phyloP scores from a whole-genome alignment of 2,888 invertebrate species.

The Cecidostiba fungosa region DNA sequence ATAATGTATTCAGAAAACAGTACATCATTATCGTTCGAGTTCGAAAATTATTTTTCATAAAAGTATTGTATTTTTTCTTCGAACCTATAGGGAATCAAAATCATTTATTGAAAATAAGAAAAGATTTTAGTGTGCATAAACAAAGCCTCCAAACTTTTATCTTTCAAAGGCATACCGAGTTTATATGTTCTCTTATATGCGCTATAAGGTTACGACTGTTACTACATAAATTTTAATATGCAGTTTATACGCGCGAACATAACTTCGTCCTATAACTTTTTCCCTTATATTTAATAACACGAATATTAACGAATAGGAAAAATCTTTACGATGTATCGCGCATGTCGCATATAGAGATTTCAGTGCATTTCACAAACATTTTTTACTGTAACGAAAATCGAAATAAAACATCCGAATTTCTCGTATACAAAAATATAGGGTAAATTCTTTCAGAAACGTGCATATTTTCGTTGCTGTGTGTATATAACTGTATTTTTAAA shows the following conservation, averaged over 20 bases:
- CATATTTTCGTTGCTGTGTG: not conserved
- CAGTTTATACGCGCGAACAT: not conserved
- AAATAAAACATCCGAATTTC: not conserved
- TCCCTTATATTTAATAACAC: not conserved
- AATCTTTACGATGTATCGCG: not conserved
- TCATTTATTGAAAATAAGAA: not conserved
- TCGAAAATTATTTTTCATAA: not conserved
- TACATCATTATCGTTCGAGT: too few species aligned
- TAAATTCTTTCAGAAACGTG: not conserved
- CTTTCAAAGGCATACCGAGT: not conserved
- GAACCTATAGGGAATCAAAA: not conserved
- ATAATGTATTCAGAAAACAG: too few species aligned
- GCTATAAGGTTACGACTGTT: not conserved
- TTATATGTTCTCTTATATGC: not conserved
- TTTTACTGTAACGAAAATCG: not conserved
- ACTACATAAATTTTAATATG: constrained; percentile 8
- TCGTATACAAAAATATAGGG: not conserved
- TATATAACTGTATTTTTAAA: not conserved
- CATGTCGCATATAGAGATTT: not conserved
- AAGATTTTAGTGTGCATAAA: not conserved
- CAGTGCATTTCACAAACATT: not conserved
- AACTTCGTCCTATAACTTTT: constrained; percentile 13
- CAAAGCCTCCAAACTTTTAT: not conserved
- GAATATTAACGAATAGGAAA: not conserved
- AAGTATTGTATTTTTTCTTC: not conserved